Conservation (phyloP, 2,113 vertebrate genomes). For the Corapipo altera region DNA sequence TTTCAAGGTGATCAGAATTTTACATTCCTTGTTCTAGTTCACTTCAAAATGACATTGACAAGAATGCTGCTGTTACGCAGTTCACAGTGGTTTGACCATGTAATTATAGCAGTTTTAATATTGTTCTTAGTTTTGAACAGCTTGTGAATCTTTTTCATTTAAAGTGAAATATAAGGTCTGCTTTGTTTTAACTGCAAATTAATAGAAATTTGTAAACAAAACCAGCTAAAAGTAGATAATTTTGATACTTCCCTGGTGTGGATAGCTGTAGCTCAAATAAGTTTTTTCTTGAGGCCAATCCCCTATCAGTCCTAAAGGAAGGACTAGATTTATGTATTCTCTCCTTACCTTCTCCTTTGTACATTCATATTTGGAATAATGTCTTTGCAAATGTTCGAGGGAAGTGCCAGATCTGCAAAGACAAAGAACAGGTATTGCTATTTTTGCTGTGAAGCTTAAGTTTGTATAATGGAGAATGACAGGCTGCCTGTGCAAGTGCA, state of each 20-base stretch:
- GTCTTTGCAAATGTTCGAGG: neutral
- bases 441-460: neutral
- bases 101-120: neutral
- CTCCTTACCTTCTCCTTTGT: neutral
- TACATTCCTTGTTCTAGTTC: neutral
- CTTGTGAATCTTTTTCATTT: neutral
- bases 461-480: neutral
- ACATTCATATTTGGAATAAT: neutral
- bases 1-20: neutral
- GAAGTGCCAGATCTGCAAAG: neutral
- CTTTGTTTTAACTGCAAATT: neutral
- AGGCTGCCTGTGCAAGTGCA: neutral
- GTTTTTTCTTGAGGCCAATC: neutral
- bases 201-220: neutral
- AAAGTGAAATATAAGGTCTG: neutral
- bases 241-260: neutral
- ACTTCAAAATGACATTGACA: neutral
- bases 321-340: neutral
- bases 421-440: conserved; percentile 15
- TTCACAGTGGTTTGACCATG: neutral
- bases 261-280: neutral
- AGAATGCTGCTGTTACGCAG: neutral
- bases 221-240: neutral
- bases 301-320: neutral
- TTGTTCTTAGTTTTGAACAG: neutral